Evolutionary conservation across 1,140 invertebrate genomes (phyloP).

Genomic region (Branchinecta lynchi): DNA sequence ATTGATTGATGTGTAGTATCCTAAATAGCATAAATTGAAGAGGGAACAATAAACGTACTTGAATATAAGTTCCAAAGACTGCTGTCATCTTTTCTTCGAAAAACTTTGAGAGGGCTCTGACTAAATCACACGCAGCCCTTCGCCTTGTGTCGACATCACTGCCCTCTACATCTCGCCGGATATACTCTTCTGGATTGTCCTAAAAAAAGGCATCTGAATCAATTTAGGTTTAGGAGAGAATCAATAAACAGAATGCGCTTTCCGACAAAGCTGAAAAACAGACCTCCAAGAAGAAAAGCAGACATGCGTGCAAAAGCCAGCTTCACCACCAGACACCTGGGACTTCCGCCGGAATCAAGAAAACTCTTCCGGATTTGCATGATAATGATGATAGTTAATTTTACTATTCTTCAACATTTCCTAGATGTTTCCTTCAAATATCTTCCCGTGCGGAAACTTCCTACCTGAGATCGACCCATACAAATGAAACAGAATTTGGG

Average conservation of each 20-base stretch:
- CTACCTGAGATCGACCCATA: too few relatives aligned
- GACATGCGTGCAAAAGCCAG: neutral
- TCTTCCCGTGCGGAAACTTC: too few relatives aligned
- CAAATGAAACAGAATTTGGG: too few relatives aligned
- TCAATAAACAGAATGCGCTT: constrained; percentile 13
- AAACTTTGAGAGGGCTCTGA: constrained; percentile 67
- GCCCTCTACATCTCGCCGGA: constrained; percentile 89
- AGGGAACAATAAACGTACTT: constrained; percentile 31
- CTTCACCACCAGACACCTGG: neutral
- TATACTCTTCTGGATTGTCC: constrained; percentile 96
- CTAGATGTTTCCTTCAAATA: too few relatives aligned
- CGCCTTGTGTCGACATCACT: constrained; percentile 93
- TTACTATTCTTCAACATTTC: too few relatives aligned
- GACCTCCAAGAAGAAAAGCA: constrained; percentile 13
- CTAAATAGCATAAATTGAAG: neutral
- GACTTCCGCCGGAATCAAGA: too few relatives aligned
- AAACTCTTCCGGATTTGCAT: too few relatives aligned
- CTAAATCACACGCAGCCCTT: constrained; percentile 86
- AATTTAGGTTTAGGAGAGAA: constrained; percentile 43
- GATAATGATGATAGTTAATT: too few relatives aligned
- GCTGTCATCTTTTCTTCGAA: constrained; percentile 84
- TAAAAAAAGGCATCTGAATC: constrained; percentile 86
- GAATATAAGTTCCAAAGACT: constrained; percentile 78
- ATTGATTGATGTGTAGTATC: too few relatives aligned
- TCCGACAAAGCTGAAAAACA: neutral